Evolutionary conservation across 1,140 invertebrate species (phyloP).

Genomic region (Zaprionus capensis): DNA sequence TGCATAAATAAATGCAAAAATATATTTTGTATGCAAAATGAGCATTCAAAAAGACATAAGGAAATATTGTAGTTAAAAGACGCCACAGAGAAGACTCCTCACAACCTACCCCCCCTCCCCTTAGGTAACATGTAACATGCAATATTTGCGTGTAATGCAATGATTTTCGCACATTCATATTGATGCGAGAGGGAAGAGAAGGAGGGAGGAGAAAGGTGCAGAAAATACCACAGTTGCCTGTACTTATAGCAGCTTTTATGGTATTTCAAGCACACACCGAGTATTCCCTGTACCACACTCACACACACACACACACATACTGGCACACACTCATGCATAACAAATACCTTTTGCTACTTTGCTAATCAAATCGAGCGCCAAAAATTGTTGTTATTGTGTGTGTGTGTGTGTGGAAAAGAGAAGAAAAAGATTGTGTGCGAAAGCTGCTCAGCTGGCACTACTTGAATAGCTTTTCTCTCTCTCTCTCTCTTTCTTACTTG

Average conservation of each 20-base stretch:
- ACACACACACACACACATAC: conserved; percentile 6
- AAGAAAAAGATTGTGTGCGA: conserved; percentile 7
- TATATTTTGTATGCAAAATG: not conserved
- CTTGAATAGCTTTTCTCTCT: not conserved
- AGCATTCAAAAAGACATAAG: not conserved
- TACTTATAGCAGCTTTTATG: not conserved
- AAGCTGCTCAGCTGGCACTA: conserved; percentile 41
- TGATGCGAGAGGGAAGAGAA: not conserved
- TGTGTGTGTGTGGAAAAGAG: conserved; percentile 3
- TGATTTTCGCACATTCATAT: not conserved
- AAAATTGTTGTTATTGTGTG: conserved; percentile 56
- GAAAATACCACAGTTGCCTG: not conserved
- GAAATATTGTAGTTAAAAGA: not conserved
- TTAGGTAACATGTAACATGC: not conserved
- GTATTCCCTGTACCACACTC: not conserved
- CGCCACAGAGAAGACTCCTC: not conserved
- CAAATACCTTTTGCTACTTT: conserved; percentile 52
- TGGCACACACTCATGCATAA: conserved; percentile 13
- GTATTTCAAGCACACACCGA: not conserved
- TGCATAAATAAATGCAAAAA: not conserved
- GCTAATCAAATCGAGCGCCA: conserved; percentile 72
- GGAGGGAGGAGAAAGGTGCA: not conserved
- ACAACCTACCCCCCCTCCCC: too few relatives aligned
- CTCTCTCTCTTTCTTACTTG: conserved; percentile 7
- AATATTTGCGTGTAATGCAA: not conserved